Conservation (phyloP, 1,140 invertebrate genomes). For the Andrena cerasifolii region DNA sequence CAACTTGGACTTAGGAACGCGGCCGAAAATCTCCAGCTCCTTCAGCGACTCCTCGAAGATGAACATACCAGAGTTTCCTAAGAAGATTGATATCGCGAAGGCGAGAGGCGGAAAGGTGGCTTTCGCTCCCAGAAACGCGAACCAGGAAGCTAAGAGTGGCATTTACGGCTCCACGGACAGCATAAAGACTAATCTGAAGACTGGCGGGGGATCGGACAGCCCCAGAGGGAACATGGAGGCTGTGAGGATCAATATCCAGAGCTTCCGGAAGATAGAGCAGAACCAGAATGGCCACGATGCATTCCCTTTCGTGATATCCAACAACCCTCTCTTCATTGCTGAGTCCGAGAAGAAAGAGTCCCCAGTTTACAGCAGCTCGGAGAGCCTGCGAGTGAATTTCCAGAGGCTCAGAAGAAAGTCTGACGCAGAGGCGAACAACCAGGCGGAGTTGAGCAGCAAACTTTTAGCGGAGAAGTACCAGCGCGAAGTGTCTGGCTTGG, state of each 20-base stretch:
- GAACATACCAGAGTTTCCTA: slow-evolving; percentile 66
- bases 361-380: slow-evolving; percentile 72
- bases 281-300: slow-evolving; percentile 76
- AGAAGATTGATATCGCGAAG: slow-evolving; percentile 70
- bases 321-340: slow-evolving; percentile 76
- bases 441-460: slow-evolving; percentile 72
- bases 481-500: slow-evolving; percentile 74
- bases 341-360: slow-evolving; percentile 74
- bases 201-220: slow-evolving; percentile 56
- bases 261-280: slow-evolving; percentile 73
- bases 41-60: slow-evolving; percentile 65
- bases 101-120: slow-evolving; percentile 48
- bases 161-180: slow-evolving; percentile 62
- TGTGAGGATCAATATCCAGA: slow-evolving; percentile 74
- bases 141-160: slow-evolving; percentile 56
- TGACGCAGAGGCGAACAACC: slow-evolving; percentile 73
- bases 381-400: slow-evolving; percentile 73
- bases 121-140: slow-evolving; percentile 59
- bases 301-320: slow-evolving; percentile 78
- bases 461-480: slow-evolving; percentile 78
- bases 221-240: slow-evolving; percentile 73
- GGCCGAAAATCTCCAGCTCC: slow-evolving; percentile 69
- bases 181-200: slow-evolving; percentile 69
- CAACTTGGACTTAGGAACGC: slow-evolving; percentile 70
- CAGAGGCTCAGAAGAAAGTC: slow-evolving; percentile 73